Conservation (phyloP, 2,113 vertebrate species). For the Lagenorhynchus albirostris region DNA sequence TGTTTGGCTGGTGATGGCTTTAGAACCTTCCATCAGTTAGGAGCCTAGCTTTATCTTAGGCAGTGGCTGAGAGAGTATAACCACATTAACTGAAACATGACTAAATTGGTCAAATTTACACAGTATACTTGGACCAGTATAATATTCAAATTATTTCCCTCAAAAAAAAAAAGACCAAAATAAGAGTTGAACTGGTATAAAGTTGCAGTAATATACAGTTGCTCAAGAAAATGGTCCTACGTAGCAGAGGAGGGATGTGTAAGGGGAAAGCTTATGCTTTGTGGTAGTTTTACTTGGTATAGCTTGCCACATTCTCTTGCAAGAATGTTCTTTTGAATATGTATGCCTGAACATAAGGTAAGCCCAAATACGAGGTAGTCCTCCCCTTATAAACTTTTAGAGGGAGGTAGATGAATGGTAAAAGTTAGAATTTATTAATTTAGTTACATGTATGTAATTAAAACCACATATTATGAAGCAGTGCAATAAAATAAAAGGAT, state of each 20-base stretch:
- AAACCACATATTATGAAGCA: conserved; percentile 2
- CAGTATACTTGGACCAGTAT: neutral
- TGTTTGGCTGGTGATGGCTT: neutral
- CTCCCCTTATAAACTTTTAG: neutral
- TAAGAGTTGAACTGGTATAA: neutral
- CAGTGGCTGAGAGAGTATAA: neutral
- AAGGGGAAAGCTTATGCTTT: neutral
- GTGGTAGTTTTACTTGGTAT: neutral
- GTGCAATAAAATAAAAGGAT: neutral
- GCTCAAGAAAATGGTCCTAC: neutral
- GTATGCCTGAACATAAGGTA: neutral
- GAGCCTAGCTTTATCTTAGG: neutral
- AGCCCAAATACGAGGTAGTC: neutral
- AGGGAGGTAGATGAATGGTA: neutral
- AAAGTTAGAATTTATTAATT: neutral
- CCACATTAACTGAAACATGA: neutral
- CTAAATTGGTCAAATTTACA: neutral
- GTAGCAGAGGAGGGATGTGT: neutral
- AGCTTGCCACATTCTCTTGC: neutral
- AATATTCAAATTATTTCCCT: neutral
- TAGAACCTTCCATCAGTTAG: neutral
- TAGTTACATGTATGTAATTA: neutral
- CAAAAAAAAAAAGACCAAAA: neutral
- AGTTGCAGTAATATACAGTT: neutral
- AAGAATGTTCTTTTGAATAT: neutral